A percentile compares a stretch with the other conserved stretches of the same genome.
phyloP scores from a whole-genome alignment of 1,140 invertebrate species.

The Penaeus vannamei region DNA sequence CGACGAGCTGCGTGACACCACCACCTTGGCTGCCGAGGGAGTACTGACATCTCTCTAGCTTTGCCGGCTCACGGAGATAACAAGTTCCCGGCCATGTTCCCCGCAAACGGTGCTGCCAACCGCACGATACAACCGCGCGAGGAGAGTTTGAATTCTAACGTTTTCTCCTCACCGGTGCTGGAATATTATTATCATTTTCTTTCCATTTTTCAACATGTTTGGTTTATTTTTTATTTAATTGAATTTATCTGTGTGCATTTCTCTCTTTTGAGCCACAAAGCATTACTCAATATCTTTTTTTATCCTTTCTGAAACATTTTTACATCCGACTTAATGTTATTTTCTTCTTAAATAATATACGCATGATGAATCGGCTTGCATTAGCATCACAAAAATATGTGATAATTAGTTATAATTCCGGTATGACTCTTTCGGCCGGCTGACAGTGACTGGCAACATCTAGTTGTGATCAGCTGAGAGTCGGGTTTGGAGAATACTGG shows the following conservation, averaged over 20 bases:
- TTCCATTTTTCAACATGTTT: no score
- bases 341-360: neutral
- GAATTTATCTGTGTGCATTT: no score
- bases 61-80: conserved; percentile 45
- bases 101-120: conserved; percentile 29
- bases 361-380: no score
- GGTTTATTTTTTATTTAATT: no score
- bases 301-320: no score
- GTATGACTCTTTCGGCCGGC: neutral
- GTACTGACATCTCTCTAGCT: conserved; percentile 45
- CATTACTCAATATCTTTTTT: no score
- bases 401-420: neutral
- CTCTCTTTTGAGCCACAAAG: no score
- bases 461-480: conserved; percentile 44
- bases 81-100: conserved; percentile 55
- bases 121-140: conserved; percentile 19
- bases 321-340: neutral
- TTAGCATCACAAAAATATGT: no score
- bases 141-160: neutral
- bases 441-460: conserved; percentile 5
- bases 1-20: conserved; percentile 26
- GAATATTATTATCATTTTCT: no score
- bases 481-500: neutral
- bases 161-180: no score
- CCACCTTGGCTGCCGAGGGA: conserved; percentile 13